Evolutionary conservation across 2,888 invertebrate species (phyloP), one percentile per base, ranked within the genome.

Genomic region (Apamea epomidion): DNA sequence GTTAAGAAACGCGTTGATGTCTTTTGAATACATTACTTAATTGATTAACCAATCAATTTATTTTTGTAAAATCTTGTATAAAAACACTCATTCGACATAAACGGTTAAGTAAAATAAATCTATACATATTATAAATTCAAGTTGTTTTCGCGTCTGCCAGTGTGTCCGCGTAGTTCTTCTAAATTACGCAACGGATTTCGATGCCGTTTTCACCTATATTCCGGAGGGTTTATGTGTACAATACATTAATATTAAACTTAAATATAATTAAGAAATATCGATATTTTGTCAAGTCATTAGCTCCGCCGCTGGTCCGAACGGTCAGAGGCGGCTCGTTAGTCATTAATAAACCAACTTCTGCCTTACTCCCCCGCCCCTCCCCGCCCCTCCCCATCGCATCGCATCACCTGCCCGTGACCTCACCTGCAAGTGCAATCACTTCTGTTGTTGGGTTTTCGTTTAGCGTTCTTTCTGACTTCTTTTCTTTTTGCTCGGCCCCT

Each of bases 1-100:
- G 37, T 78, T 54, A 10, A 16, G 68, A 72, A 82, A 83, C 84
- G 84, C 84, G 84, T 81, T 81, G 84, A 81, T 83, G 78, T 81
- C 78, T 81, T 81, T 81, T 78, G 78, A 80, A 83, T 81, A 32
- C 58, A 81, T 70, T 69, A 78, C 12, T 45, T 78, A 79, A 79
- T 72, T 84, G 54, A 79, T 72, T 68, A 2, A 29, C 2, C 29
- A 78, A 72, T 78, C 25, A 67, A 83, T 77, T n/a, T 25, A 29
- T 54, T 54, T 21, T 54, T 48, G 42, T 14, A 25, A 18, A 21
- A 64, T 76, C 18, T 83, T 77, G 18, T 32, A 32, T 42, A 67
- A n/a, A 32, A 16, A 10, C 25, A 58, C 3, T n/a, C 10, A n/a
- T 58, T n/a, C 6, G 48, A 51, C 16, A 10, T 51, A 18, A 37